Conservation (phyloP, 2,797 vertebrate genomes). For the Sardinella longiceps region DNA sequence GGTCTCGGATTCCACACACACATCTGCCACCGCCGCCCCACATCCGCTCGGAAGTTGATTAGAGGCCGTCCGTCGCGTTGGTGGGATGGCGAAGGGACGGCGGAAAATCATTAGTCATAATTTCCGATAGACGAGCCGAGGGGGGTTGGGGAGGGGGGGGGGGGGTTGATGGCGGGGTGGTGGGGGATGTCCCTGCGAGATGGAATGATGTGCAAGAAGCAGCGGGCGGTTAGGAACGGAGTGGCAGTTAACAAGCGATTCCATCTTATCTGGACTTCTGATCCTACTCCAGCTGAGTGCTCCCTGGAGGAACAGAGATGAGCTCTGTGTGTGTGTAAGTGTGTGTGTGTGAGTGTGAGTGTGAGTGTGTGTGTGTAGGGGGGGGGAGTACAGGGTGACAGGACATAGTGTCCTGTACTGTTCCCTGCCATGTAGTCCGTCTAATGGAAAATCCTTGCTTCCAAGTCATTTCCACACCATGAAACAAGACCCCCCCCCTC, state of each 20-base stretch:
- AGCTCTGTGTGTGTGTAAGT: neutral
- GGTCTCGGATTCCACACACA: slow-evolving; percentile 43
- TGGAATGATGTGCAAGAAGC: neutral
- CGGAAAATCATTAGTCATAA: slow-evolving; percentile 2
- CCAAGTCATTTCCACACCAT: neutral
- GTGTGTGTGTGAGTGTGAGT: neutral
- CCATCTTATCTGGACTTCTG: slow-evolving; percentile 14
- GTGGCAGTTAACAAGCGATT: slow-evolving; percentile 21
- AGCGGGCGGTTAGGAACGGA: neutral
- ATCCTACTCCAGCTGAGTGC: neutral
- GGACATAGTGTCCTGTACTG: neutral
- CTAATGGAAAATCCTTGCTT: slow-evolving; percentile 19
- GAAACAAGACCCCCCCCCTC: neutral
- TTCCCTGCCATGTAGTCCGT: neutral
- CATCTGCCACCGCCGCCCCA: slow-evolving; percentile 34
- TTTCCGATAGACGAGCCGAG: neutral
- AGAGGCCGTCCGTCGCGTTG: neutral
- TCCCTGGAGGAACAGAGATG: neutral
- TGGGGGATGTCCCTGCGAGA: neutral
- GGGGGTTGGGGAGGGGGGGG: slow-evolving; percentile 6
- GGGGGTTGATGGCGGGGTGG: slow-evolving; percentile 16
- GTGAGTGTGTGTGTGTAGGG: neutral
- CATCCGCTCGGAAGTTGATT: slow-evolving; percentile 43
- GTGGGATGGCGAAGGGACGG: neutral
- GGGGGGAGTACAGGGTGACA: neutral